These are phyloP conservation scores for Tetramorium bicarinatum DNA, from an alignment of 2,888 invertebrate genomes.

Conservation along the genomic window DNA sequence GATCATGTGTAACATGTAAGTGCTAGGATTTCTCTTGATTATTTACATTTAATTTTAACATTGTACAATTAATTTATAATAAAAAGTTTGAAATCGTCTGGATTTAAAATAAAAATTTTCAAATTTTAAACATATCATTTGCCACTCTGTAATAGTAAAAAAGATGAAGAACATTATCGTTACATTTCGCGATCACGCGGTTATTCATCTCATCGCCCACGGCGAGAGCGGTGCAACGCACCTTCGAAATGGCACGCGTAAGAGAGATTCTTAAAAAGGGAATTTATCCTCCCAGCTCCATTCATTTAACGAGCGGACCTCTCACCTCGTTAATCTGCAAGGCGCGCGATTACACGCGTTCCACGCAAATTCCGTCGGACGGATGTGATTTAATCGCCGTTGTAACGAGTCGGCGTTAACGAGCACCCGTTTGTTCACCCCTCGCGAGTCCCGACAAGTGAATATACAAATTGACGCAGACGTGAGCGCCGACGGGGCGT, in stretches of 20 bases:
- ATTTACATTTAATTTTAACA: too few relatives aligned
- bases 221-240: background rate
- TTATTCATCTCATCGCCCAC: slow-evolving; percentile 2
- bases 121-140: too few relatives aligned
- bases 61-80: too few relatives aligned
- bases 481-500: slow-evolving; percentile 31
- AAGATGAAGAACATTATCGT: background rate
- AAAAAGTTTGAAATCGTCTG: too few relatives aligned
- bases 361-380: slow-evolving; percentile 52
- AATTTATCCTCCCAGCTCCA: slow-evolving; percentile 29
- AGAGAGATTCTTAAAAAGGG: slow-evolving; percentile 46
- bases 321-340: slow-evolving; percentile 61
- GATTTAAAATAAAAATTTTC: too few relatives aligned
- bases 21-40: too few relatives aligned
- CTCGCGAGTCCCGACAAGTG: slow-evolving; percentile 61
- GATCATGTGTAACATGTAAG: too few relatives aligned
- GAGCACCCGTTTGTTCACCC: slow-evolving; percentile 36
- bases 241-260: slow-evolving; percentile 28
- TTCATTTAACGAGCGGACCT: slow-evolving; percentile 60
- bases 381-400: slow-evolving; percentile 64
- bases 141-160: background rate
- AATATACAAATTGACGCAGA: slow-evolving; percentile 57
- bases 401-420: slow-evolving; percentile 57
- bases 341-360: slow-evolving; percentile 30
- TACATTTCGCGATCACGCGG: background rate